Base-by-base conservation (phyloP, 1,140 invertebrate genomes). In the Wasmannia auropunctata region DNA sequence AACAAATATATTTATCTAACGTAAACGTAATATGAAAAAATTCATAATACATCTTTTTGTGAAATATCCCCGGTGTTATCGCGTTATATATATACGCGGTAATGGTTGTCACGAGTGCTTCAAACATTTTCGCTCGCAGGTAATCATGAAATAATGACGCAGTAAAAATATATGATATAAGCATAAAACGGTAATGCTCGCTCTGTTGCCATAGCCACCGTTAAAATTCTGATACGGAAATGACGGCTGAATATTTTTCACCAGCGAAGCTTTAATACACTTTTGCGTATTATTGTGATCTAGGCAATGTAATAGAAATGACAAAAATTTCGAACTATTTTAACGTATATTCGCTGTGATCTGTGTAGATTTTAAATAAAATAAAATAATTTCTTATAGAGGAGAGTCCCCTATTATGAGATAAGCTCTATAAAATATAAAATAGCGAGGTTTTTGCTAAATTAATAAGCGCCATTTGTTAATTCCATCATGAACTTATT, bases 81-180 rank as follows among this genome's bases (percentile, higher is more conserved):
- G 11, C 25, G 63, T n/a, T n/a, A n/a, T 46, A 46, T 46, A 46
- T 46, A 46, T 46, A 19, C 31, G 34, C 49, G 28, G 34, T 72
- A 83, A 72, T 62, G 51, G 19, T 14, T 25, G 34, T 72, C 65
- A 51, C 51, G 40, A 72, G 49, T 56, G 49, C 65, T 72, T 81
- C 65, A 81, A 56, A 83, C 40, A 74, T 83, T 74, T 74, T 83
- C 51, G 51, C 51, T 31, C 25, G 37, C 40, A 40, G 19, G 46
- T 83, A n/a, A 79, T 79, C 62, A 65, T 49, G 37, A 43, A 83
- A 83, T 83, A 83, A 83, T 72, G 51, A 51, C 67, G 19, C n/a
- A 46, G 34, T 74, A 83, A 83, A 83, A 72, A 83, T 58, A 31
- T 60, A 72, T 72, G 25, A 28, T 72, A 74, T 46, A 72, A 83